Conservation (phyloP, 2,888 invertebrate genomes). For the Morinoia aosen region DNA sequence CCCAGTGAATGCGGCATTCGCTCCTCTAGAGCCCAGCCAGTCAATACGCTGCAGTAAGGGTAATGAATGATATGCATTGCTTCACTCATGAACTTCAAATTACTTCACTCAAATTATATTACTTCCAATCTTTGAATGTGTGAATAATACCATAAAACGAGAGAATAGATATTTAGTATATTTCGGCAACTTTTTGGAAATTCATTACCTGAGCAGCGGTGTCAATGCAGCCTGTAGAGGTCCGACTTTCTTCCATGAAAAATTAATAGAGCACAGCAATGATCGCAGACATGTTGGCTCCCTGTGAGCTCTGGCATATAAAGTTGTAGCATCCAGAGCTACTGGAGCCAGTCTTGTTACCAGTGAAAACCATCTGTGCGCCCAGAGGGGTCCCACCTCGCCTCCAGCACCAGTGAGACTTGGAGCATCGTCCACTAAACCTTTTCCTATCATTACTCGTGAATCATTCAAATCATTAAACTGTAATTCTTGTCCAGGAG, state of each 20-base stretch:
- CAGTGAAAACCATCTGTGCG: conserved; percentile 66
- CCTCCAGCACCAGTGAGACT: conserved; percentile 22
- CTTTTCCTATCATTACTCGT: background rate
- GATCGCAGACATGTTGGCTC: conserved; percentile 62
- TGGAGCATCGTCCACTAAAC: conserved; percentile 1
- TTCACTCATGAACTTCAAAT: background rate
- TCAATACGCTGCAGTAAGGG: conserved; percentile 57
- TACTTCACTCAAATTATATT: too few species aligned
- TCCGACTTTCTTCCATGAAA: conserved; percentile 64
- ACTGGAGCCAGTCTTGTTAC: conserved; percentile 64
- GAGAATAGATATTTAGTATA: too few species aligned
- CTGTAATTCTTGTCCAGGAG: background rate
- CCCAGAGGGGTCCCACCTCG: conserved; percentile 56
- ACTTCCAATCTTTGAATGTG: too few species aligned
- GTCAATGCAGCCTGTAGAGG: conserved; percentile 65
- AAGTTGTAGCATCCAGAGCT: conserved; percentile 62
- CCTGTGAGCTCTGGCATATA: conserved; percentile 60
- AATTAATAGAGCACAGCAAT: conserved; percentile 63
- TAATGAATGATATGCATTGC: background rate
- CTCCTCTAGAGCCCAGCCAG: conserved; percentile 64
- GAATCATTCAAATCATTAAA: background rate
- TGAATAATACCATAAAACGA: too few species aligned
- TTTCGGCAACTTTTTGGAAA: background rate
- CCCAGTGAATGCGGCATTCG: conserved; percentile 63
- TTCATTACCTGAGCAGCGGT: conserved; percentile 62